Percentiles rank a stretch among this genome's conserved stretches.
phyloP scores from a whole-genome alignment of 2,888 invertebrate species.

The Lasioglossum villosulum region DNA sequence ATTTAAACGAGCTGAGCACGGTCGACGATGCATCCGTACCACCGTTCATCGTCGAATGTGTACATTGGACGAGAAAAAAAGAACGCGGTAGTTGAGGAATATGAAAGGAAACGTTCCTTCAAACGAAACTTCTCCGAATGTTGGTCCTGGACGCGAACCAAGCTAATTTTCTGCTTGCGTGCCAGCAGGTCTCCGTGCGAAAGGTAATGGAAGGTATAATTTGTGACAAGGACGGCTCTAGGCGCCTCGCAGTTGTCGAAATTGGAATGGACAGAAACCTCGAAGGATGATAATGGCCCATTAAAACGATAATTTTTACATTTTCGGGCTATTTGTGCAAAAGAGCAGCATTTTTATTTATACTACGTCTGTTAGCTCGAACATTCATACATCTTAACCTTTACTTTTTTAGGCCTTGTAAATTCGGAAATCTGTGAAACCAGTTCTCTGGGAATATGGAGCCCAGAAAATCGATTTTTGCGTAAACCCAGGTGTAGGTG shows the following conservation, averaged over 20 bases:
- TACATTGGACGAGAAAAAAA: not conserved
- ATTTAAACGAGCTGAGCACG: too few relatives aligned
- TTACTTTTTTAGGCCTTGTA: too few relatives aligned
- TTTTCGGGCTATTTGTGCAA: not conserved
- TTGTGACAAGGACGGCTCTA: not conserved
- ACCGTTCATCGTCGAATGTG: not conserved
- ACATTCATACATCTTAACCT: too few relatives aligned
- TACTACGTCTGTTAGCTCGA: too few relatives aligned
- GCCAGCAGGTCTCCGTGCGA: not conserved
- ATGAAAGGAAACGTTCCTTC: not conserved
- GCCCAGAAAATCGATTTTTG: not conserved
- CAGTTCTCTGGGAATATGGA: too few relatives aligned
- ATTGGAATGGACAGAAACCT: not conserved
- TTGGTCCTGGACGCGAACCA: constrained; percentile 15
- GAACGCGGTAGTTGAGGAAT: not conserved
- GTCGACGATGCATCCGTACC: not conserved
- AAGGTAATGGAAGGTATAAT: constrained; percentile 17
- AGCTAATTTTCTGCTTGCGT: constrained; percentile 40
- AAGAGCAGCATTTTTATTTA: not conserved
- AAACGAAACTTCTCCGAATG: not conserved
- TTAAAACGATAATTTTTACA: not conserved
- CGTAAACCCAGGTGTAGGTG: not conserved
- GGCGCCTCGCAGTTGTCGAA: not conserved
- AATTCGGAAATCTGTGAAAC: too few relatives aligned
- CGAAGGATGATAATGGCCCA: not conserved